phyloP scores from a whole-genome alignment of 2,113 vertebrate genomes.

The Scalopus aquaticus region DNA sequence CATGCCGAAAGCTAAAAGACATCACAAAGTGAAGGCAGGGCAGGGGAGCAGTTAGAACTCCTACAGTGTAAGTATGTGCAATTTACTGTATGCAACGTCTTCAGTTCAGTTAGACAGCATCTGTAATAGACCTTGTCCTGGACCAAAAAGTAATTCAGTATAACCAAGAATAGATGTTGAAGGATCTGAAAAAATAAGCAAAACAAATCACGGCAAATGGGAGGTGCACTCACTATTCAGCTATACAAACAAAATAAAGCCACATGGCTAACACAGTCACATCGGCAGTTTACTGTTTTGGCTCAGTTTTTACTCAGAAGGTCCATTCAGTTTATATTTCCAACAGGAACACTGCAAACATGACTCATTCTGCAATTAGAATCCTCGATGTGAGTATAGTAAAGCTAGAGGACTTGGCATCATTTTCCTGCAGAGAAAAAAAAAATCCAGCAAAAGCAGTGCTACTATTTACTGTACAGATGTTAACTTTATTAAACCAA shows the following conservation, averaged over 20 bases:
- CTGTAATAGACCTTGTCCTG: neutral
- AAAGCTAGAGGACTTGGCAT: slow-evolving; percentile 56
- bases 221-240: slow-evolving; percentile 50
- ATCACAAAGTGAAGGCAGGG: neutral
- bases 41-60: neutral
- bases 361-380: slow-evolving; percentile 68
- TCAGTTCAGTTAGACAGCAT: neutral
- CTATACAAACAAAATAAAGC: slow-evolving; percentile 63
- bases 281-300: slow-evolving; percentile 47
- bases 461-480: slow-evolving; percentile 59
- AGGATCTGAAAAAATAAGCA: neutral
- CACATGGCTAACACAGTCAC: slow-evolving; percentile 30
- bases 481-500: slow-evolving; percentile 71
- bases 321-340: slow-evolving; percentile 64
- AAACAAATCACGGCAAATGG: neutral
- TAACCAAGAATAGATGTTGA: neutral
- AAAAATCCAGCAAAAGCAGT: slow-evolving; percentile 7
- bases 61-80: neutral
- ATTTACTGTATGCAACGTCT: neutral
- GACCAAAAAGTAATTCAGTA: neutral
- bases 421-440: slow-evolving; percentile 15
- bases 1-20: neutral
- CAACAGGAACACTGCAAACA: slow-evolving; percentile 24
- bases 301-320: slow-evolving; percentile 58
- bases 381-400: neutral